These are phyloP conservation scores for Gerosis bhagava DNA, from an alignment of 2,888 invertebrate species.

Conservation along the genomic window DNA sequence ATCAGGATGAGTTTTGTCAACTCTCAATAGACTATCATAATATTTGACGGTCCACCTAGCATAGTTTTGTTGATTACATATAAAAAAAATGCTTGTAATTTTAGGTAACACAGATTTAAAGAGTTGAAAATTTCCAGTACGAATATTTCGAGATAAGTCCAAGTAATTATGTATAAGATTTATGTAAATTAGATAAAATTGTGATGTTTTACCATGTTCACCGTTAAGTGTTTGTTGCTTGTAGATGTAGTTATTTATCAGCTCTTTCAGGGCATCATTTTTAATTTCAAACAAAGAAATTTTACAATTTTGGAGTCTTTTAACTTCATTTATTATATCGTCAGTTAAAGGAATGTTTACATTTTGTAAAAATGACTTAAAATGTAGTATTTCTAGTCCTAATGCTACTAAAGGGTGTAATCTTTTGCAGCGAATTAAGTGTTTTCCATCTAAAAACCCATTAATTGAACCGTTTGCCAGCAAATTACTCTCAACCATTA, in stretches of 20 bases:
- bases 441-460: constrained; percentile 41
- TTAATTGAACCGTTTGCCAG: constrained; percentile 40
- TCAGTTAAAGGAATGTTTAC: too few species aligned
- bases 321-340: too few species aligned
- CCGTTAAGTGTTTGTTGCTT: constrained; percentile 6
- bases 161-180: constrained; percentile 27
- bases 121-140: background rate
- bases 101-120: constrained; percentile 1
- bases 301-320: too few species aligned
- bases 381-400: constrained; percentile 40
- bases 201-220: constrained; percentile 32
- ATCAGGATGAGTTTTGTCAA: constrained; percentile 32
- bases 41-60: constrained; percentile 25
- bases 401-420: constrained; percentile 38
- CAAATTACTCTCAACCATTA: constrained; percentile 32
- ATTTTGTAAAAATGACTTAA: constrained; percentile 35
- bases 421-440: constrained; percentile 44
- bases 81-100: constrained; percentile 2
- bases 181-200: constrained; percentile 34
- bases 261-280: too few species aligned
- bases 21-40: constrained; percentile 12
- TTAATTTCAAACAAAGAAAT: too few species aligned
- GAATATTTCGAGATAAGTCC: background rate
- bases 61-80: constrained; percentile 29
- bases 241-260: too few species aligned